Base-by-base conservation (phyloP, 2,797 vertebrate genomes). In the Schizopygopsis pylzovi region DNA sequence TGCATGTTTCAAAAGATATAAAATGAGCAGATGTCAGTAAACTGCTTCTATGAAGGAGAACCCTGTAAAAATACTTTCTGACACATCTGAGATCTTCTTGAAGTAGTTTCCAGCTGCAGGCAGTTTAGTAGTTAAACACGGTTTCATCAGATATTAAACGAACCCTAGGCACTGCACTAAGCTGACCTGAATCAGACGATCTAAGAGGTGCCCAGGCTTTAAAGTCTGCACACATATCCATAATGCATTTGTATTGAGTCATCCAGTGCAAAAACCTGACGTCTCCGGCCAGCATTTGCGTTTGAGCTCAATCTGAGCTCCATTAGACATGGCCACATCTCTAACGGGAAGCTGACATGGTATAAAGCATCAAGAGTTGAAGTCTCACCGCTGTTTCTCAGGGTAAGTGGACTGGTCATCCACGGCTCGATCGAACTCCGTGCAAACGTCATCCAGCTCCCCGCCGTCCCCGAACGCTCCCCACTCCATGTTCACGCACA, bases 401-500 rank as follows among this genome's bases (percentile, higher is more conserved):
- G 96, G 94, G 88, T 96, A 94, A 91, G 95, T 94, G 0, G 98
- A 98, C 37, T 93, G 90, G 7, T 97, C 95, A 16, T 99, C 98
- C 52, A 99, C 97, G 0, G 92, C 90, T 56, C 70, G 6, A 65
- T 99, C 98, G 1, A 98, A 99, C 81, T 94, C 90, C 0, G 98
- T 98, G 91, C 93, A 94, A 56, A 99, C 49, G 83, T 97, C 96
- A 0, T 98, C 96, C n/a, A 99, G 93, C 92, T 97, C 97, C 0
- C 96, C 97, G 0, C 61, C 91, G 89, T 98, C 98, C 9, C 98
- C 98, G 0, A 99, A 99, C 0, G 96, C 98, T 0, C 98, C 98
- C 98, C 98, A 99, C 88, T 99, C 98, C 96, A 98, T 96, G 92
- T 99, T 99, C 88, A 99, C 85, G 18, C 98, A 99, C 98, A 99